Conservation (phyloP, 1,140 invertebrate species). For the Sitobion miscanthi region DNA sequence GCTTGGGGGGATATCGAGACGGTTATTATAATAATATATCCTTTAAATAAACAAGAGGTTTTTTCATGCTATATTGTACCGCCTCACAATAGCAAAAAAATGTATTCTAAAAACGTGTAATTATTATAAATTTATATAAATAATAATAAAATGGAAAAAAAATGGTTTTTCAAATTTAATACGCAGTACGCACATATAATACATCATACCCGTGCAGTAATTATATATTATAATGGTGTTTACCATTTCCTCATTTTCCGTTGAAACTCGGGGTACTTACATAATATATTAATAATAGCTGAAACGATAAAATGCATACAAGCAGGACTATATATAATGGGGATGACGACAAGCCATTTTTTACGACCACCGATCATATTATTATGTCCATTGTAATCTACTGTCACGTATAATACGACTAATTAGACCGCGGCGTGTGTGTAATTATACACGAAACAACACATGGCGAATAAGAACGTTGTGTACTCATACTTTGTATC, state of each 20-base stretch:
- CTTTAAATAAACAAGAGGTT: conserved; percentile 12
- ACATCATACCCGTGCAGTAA: background rate
- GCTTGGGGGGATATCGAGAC: background rate
- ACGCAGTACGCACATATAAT: background rate
- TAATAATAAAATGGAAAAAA: background rate
- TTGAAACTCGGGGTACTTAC: background rate
- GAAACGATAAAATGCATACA: background rate
- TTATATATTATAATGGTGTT: background rate
- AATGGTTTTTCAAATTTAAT: background rate
- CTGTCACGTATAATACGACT: conserved; percentile 37
- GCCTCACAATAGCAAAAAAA: background rate
- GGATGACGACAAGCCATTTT: conserved; percentile 49
- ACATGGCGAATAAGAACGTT: conserved; percentile 38
- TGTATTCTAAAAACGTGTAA: background rate
- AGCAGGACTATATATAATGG: background rate
- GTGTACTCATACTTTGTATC: background rate
- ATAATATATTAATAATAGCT: background rate
- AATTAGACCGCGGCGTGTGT: conserved; percentile 17
- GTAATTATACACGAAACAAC: conserved; percentile 22
- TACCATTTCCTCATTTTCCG: conserved; percentile 24
- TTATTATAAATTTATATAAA: background rate
- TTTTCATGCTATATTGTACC: background rate
- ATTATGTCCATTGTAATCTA: conserved; percentile 41
- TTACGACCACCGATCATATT: conserved; percentile 32
- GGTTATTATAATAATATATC: conserved; percentile 8